These are phyloP conservation scores for Mesaphorura yosii DNA, from an alignment of 1,140 invertebrate species.

Conservation along the genomic window DNA sequence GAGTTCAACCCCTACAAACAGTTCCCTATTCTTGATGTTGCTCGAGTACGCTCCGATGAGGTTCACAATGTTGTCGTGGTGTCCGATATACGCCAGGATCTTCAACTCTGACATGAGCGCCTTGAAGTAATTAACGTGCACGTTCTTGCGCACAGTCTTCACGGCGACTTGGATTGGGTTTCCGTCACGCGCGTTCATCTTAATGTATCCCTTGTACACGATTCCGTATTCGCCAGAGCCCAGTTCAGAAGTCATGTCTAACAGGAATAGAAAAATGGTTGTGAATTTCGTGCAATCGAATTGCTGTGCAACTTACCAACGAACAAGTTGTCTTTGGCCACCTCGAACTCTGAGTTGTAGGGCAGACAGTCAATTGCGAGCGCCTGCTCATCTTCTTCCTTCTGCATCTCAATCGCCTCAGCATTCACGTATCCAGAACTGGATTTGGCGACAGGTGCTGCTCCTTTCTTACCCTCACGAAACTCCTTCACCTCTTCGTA, in stretches of 20 bases:
- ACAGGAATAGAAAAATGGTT: background rate
- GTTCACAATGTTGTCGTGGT: background rate
- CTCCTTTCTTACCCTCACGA: background rate
- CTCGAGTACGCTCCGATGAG: background rate
- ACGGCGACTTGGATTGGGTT: background rate
- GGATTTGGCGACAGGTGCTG: too few relatives aligned
- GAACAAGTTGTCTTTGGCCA: too few relatives aligned
- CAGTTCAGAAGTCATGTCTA: background rate
- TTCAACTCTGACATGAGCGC: background rate
- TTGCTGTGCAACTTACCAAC: too few relatives aligned
- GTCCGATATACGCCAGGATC: background rate
- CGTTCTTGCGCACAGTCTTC: background rate
- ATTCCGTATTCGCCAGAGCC: background rate
- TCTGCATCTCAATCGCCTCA: too few relatives aligned
- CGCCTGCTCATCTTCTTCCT: too few relatives aligned
- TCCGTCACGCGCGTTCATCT: background rate
- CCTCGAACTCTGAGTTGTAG: too few relatives aligned
- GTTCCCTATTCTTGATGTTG: background rate
- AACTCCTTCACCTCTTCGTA: background rate
- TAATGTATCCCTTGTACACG: background rate
- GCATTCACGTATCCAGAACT: background rate
- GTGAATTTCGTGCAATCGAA: too few relatives aligned
- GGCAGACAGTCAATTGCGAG: too few relatives aligned
- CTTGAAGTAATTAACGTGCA: background rate
- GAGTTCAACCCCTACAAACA: background rate